Conservation (phyloP, 2,888 invertebrate species). For the Drosophila kanekoi region DNA sequence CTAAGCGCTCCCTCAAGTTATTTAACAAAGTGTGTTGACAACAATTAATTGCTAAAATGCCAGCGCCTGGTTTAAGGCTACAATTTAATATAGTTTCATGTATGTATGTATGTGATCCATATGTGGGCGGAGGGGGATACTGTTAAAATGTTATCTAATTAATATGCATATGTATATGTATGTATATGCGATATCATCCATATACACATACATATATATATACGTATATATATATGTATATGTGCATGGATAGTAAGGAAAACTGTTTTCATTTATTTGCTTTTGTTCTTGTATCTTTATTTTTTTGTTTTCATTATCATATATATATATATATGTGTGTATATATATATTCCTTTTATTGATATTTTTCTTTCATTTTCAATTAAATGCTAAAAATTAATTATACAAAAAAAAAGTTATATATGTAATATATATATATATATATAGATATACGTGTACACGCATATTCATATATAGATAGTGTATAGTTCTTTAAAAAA, state of each 20-base stretch:
- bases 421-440: constrained; percentile 11
- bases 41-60: constrained; percentile 55
- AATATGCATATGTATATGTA: constrained; percentile 10
- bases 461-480: constrained; percentile 7
- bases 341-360: constrained; percentile 38
- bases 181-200: background rate
- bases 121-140: constrained; percentile 9
- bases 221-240: background rate
- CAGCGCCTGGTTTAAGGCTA: constrained; percentile 25
- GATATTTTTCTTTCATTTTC: constrained; percentile 52
- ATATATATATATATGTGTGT: constrained; percentile 40
- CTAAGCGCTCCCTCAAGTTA: constrained; percentile 9
- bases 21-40: constrained; percentile 51
- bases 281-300: constrained; percentile 44
- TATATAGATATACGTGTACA: constrained; percentile 7
- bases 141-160: constrained; percentile 39
- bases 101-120: constrained; percentile 5
- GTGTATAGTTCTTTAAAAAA: constrained; percentile 28
- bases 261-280: constrained; percentile 47
- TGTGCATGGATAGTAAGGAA: constrained; percentile 43
- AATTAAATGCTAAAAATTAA: constrained; percentile 73
- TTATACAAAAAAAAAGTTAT: constrained; percentile 44
- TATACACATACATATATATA: background rate
- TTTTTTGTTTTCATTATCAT: constrained; percentile 29
- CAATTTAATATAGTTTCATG: constrained; percentile 26